A percentile compares a stretch with the other conserved stretches of the same genome.
These are phyloP conservation scores for Rhorus exstirpatorius DNA, from an alignment of 2,888 invertebrate species.

Conservation along the genomic window DNA sequence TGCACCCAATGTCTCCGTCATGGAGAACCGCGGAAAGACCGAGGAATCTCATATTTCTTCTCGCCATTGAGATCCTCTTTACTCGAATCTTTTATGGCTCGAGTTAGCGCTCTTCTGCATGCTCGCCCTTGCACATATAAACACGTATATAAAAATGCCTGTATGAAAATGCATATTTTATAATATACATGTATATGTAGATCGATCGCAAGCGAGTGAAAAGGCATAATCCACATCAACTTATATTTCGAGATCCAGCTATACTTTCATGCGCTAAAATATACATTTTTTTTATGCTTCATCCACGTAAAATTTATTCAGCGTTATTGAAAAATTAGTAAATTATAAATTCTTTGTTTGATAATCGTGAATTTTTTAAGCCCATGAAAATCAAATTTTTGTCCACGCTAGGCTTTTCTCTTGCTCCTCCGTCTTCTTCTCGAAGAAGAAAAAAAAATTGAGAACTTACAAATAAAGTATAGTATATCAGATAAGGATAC, in stretches of 20 bases:
- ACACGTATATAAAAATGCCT: background rate
- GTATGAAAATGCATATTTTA: slow-evolving; percentile 25
- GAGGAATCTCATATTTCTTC: slow-evolving; percentile 25
- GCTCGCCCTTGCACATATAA: slow-evolving; percentile 9
- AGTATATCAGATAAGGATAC: slow-evolving; percentile 11
- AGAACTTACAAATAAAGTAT: slow-evolving; percentile 1
- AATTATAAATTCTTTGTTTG: too few relatives aligned
- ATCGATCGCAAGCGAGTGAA: background rate
- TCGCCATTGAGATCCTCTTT: background rate
- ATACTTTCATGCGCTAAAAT: too few relatives aligned
- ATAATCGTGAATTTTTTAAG: too few relatives aligned
- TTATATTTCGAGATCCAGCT: too few relatives aligned
- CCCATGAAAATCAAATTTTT: too few relatives aligned
- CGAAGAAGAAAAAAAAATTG: background rate
- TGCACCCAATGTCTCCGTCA: background rate
- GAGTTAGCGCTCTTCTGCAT: slow-evolving; percentile 9
- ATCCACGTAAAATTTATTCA: too few relatives aligned
- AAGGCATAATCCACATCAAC: background rate
- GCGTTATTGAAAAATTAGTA: too few relatives aligned
- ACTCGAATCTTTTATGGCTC: background rate
- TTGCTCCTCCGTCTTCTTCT: background rate
- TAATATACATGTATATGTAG: background rate
- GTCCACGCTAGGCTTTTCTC: too few relatives aligned
- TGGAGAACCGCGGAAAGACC: background rate
- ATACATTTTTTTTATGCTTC: background rate